Evolutionary conservation across 2,113 vertebrate genomes (phyloP), one percentile per base, ranked within the genome.

Genomic region (Toxotes jaculatrix): DNA sequence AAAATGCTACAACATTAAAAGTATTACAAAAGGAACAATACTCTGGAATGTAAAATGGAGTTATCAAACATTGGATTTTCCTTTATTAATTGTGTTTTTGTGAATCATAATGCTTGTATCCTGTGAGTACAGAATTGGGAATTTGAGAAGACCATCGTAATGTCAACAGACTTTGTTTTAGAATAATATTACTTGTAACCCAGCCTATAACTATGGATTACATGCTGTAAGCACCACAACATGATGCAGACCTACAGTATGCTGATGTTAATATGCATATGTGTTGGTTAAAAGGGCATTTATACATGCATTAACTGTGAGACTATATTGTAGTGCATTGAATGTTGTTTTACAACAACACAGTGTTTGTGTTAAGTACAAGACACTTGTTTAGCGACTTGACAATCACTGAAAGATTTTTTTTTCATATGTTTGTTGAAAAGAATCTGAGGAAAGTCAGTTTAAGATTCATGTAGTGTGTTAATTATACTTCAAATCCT

Each of bases 361-460:
- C 67, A 49, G 38, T 21, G 16, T 51, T 74, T 65, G 4, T 17
- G 8, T 66, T 42, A 73, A 32, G 42, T 36, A 79, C 10, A 27
- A 21, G 3, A 38, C 38, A 74, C 40, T 32, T n/a, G 7, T 65
- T 13, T 78, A 7, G 66, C 32, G 51, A 49, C 1, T 2, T 45
- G 74, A 74, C 74, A 91, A 76, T 88, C 69, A 69, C 13, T 61
- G 13, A 38, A 32, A 79, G 17, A 38, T 38, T 40, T 40, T 40
- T 9, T 27, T 27, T 40, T 11, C 0, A 27, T 61, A 7, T 59
- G 7, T 23, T 38, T 71, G 7, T 19, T 40, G 21, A 43, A 56
- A 63, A 70, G 16, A 19, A 23, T 21, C 5, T 57, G 31, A 56
- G 8, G 60, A 45, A 1, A 45, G 43, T 14, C 14, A 3, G 43